Conservation (phyloP, 1,140 invertebrate genomes). For the Heliconius nattereri region DNA sequence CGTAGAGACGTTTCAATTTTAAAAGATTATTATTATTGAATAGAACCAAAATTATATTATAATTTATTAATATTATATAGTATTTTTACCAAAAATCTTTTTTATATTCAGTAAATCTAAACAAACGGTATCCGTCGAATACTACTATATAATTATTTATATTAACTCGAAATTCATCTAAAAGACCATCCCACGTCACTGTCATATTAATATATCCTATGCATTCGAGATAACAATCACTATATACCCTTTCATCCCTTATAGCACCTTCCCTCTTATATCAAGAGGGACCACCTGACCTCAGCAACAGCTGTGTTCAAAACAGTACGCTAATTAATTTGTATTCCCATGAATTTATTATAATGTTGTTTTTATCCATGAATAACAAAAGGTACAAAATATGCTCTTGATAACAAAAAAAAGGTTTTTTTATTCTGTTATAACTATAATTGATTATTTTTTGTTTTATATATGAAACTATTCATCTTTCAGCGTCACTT, state of each 20-base stretch:
- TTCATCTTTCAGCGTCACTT: too few relatives aligned
- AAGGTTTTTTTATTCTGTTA: background rate
- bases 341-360: conserved; percentile 14
- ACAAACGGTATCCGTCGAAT: too few relatives aligned
- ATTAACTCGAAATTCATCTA: background rate
- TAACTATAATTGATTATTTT: background rate
- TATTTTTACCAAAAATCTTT: too few relatives aligned
- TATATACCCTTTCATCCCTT: conserved; percentile 34
- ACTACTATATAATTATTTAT: background rate
- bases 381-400: background rate
- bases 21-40: too few relatives aligned
- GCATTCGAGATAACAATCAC: conserved; percentile 29
- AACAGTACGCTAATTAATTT: conserved; percentile 37
- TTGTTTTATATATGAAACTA: too few relatives aligned
- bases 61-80: background rate
- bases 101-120: too few relatives aligned
- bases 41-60: background rate
- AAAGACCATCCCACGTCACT: conserved; percentile 18
- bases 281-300: conserved; percentile 42
- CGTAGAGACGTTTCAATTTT: background rate
- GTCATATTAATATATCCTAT: conserved; percentile 36
- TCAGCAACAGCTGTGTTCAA: conserved; percentile 36
- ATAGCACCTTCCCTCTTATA: conserved; percentile 40
- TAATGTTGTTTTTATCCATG: background rate
- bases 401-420: background rate